These are phyloP conservation scores for Trichonephila clavipes DNA, from an alignment of 1,140 invertebrate genomes.

Conservation along the genomic window DNA sequence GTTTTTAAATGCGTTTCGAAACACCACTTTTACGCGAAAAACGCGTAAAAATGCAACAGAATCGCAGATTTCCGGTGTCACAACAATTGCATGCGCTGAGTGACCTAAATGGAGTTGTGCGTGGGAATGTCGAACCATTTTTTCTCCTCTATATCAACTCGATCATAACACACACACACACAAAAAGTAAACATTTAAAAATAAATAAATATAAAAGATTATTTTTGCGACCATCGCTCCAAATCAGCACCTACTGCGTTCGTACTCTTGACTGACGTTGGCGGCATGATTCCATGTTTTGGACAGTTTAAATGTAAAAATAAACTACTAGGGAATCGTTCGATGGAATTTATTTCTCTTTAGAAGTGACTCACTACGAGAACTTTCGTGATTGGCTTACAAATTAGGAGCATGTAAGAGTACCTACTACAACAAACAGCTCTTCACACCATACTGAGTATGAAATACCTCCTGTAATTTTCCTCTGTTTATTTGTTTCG, in stretches of 20 bases:
- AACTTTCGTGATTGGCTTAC: too few relatives aligned
- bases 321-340: too few relatives aligned
- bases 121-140: neutral
- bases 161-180: too few relatives aligned
- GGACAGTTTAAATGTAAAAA: neutral
- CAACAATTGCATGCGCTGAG: neutral
- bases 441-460: too few relatives aligned
- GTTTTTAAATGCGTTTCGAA: neutral
- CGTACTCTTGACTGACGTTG: neutral
- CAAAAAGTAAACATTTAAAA: neutral
- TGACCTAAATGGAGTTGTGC: neutral
- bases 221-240: neutral
- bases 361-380: too few relatives aligned
- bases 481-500: too few relatives aligned
- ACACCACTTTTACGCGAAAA: neutral
- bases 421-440: too few relatives aligned
- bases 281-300: neutral
- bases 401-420: too few relatives aligned
- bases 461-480: too few relatives aligned
- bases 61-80: slow-evolving; percentile 1
- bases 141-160: neutral
- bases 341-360: too few relatives aligned
- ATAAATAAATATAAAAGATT: neutral
- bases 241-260: slow-evolving; percentile 1
- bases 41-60: neutral